phyloP scores from a whole-genome alignment of 1,140 invertebrate genomes.

The Procambarus virginalis region DNA sequence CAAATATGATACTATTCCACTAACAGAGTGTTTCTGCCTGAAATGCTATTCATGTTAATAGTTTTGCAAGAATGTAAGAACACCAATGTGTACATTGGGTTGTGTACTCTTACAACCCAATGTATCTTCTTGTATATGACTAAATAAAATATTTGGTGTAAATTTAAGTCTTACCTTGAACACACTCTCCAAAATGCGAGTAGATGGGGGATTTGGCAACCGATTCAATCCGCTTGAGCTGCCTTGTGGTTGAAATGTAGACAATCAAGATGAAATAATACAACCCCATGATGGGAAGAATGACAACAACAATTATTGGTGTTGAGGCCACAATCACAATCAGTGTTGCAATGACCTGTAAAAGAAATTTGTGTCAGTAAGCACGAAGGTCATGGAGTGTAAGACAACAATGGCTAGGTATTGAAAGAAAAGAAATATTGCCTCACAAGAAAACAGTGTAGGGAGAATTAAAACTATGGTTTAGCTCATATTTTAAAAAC shows the following conservation, averaged over 20 bases:
- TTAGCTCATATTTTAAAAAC: not conserved
- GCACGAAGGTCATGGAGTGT: not conserved
- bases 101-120: no score
- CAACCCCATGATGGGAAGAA: constrained; percentile 43
- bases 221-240: constrained; percentile 58
- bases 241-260: constrained; percentile 57
- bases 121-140: no score
- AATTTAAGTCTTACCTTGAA: constrained; percentile 10
- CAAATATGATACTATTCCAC: no score
- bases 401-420: not conserved
- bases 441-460: not conserved
- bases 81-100: no score
- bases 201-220: constrained; percentile 57
- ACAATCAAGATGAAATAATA: constrained; percentile 49
- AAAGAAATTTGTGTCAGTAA: not conserved
- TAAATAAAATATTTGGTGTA: no score
- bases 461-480: not conserved
- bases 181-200: constrained; percentile 59
- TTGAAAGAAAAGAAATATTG: not conserved
- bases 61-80: no score
- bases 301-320: constrained; percentile 24
- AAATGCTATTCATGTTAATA: no score
- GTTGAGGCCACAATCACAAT: constrained; percentile 42
- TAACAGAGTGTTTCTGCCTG: no score
- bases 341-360: constrained; percentile 34